phyloP scores from a whole-genome alignment of 37 sponge, comb jelly and placozoan genomes.

The Crambe crambe region DNA sequence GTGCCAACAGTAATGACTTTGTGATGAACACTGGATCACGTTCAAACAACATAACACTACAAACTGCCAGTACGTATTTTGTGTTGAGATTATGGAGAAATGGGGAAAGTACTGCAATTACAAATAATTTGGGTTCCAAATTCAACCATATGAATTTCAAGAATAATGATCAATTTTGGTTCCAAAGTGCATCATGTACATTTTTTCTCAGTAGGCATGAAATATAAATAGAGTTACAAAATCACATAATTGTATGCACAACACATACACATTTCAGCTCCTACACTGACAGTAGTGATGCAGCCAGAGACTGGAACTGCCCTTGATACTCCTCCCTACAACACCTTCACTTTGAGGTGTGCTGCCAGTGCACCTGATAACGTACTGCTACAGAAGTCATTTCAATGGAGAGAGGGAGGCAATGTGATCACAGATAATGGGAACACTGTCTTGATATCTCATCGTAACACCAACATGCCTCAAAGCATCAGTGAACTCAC shows the following conservation, averaged over 20 bases:
- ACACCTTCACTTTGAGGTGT: slow-evolving; percentile 18
- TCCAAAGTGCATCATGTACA: too few relatives aligned
- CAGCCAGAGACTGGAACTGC: slow-evolving; percentile 3
- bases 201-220: too few relatives aligned
- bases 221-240: too few relatives aligned
- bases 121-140: too few relatives aligned
- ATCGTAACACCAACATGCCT: slow-evolving; percentile 5
- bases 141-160: too few relatives aligned
- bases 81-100: too few relatives aligned
- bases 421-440: slow-evolving; percentile 2
- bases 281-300: neutral
- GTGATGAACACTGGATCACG: neutral
- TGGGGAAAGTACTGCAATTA: too few relatives aligned
- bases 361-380: neutral
- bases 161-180: too few relatives aligned
- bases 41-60: slow-evolving; percentile 1
- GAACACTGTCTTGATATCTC: neutral
- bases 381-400: neutral
- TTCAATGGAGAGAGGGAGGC: slow-evolving; percentile 12
- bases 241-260: too few relatives aligned
- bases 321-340: slow-evolving; percentile 19
- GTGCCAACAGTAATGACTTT: neutral
- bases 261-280: neutral
- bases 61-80: neutral
- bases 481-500: slow-evolving; percentile 4